phyloP scores from a whole-genome alignment of 1,140 invertebrate genomes.

The Paraescarpia echinospica region DNA sequence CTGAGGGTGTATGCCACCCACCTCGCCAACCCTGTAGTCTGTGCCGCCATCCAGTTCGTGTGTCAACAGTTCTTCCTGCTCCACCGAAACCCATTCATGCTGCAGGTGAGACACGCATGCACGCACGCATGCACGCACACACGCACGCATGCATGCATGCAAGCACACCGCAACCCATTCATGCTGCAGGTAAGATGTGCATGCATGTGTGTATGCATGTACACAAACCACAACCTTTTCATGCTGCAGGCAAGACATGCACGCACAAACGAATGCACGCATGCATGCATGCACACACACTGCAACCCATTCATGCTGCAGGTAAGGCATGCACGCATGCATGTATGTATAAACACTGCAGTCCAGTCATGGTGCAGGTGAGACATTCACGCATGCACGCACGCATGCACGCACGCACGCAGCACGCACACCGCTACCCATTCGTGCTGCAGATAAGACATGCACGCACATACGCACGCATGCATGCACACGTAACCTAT shows the following conservation, averaged over 20 bases:
- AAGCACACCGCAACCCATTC: conserved; percentile 83
- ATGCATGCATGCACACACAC: conserved; percentile 62
- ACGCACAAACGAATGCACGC: conserved; percentile 12
- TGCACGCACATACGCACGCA: background rate
- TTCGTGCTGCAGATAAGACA: conserved; percentile 75
- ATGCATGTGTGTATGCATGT: background rate
- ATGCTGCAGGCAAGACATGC: conserved; percentile 67
- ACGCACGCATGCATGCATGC: conserved; percentile 14
- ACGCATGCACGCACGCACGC: conserved; percentile 62
- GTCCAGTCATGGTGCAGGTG: conserved; percentile 86
- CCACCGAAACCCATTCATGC: conserved; percentile 96
- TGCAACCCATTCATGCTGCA: conserved; percentile 93
- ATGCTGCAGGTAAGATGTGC: conserved; percentile 67
- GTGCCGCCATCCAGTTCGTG: conserved; percentile 93
- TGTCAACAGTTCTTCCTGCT: conserved; percentile 98
- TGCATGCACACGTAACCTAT: conserved; percentile 73
- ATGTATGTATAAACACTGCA: conserved; percentile 62
- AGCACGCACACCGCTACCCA: conserved; percentile 89
- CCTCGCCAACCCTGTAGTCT: conserved; percentile 90
- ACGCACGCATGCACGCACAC: conserved; percentile 9
- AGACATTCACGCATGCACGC: background rate
- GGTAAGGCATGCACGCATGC: conserved; percentile 34
- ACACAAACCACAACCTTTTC: conserved; percentile 81
- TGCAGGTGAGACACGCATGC: conserved; percentile 58
- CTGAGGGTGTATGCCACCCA: conserved; percentile 96